A percentile compares a stretch with the other conserved stretches of the same genome.
These are phyloP conservation scores for Microcebus jonahi DNA, from an alignment of 2,113 vertebrate species.

Conservation along the genomic window DNA sequence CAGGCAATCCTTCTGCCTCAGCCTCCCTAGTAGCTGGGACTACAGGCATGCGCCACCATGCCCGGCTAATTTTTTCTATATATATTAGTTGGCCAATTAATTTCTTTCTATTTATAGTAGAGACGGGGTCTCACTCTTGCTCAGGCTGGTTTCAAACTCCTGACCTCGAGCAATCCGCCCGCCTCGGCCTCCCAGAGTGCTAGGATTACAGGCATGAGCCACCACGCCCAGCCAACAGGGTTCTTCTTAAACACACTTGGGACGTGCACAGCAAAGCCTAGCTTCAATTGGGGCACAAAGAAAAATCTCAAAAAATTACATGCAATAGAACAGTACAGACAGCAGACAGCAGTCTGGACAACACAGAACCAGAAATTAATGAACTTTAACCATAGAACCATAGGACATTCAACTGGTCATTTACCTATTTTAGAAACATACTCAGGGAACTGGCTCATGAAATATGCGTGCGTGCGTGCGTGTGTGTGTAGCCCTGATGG, in stretches of 20 bases:
- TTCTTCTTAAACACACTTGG: not conserved
- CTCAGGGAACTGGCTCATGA: not conserved
- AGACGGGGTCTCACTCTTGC: no score
- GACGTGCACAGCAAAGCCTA: not conserved
- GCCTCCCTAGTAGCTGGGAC: no score
- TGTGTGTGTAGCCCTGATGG: not conserved
- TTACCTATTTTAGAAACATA: not conserved
- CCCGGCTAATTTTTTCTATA: no score
- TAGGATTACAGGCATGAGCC: no score
- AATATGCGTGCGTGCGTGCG: not conserved
- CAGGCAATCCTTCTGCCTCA: no score
- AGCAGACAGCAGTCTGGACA: not conserved
- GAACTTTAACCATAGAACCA: not conserved
- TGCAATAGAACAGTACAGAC: accelerated
- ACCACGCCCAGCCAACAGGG: not conserved
- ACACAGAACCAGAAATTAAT: not conserved
- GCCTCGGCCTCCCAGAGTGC: no score
- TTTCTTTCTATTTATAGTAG: no score
- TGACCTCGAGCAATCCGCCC: no score
- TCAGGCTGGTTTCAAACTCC: no score
- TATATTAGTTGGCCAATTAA: no score
- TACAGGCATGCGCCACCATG: no score
- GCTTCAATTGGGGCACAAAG: not conserved
- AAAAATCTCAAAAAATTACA: not conserved
- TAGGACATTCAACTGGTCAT: not conserved